Conservation (phyloP, 1,140 invertebrate species). For the Papilio polyxenes region DNA sequence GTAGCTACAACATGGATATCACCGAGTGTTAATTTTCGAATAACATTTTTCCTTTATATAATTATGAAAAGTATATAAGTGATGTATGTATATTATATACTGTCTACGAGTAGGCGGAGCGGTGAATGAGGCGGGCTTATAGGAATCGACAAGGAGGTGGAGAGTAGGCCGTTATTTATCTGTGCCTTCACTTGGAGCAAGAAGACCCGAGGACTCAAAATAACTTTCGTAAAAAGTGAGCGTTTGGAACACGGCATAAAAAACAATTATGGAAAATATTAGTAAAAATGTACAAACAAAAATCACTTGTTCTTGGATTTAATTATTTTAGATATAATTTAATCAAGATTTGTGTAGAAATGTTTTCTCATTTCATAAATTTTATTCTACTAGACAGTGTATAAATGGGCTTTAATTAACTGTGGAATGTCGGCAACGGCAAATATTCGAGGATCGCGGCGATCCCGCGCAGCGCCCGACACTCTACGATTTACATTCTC, state of each 20-base stretch:
- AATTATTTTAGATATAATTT: slow-evolving; percentile 17
- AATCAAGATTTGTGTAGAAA: slow-evolving; percentile 59
- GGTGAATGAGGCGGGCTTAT: slow-evolving; percentile 75
- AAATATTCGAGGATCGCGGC: slow-evolving; percentile 66
- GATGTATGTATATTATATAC: slow-evolving; percentile 68
- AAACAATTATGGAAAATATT: background rate
- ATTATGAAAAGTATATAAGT: slow-evolving; percentile 59
- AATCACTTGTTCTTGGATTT: background rate
- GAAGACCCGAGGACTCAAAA: background rate
- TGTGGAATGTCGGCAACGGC: slow-evolving; percentile 72
- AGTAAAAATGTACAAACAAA: background rate
- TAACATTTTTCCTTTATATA: slow-evolving; percentile 28
- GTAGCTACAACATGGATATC: background rate
- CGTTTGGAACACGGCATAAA: background rate
- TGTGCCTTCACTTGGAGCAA: slow-evolving; percentile 34
- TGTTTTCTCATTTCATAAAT: slow-evolving; percentile 72
- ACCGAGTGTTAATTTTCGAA: slow-evolving; percentile 5
- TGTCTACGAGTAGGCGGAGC: slow-evolving; percentile 73
- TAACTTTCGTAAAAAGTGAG: background rate
- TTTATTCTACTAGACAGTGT: slow-evolving; percentile 72
- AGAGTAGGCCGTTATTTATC: slow-evolving; percentile 69
- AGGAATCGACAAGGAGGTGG: slow-evolving; percentile 76
- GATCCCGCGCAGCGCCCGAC: slow-evolving; percentile 47
- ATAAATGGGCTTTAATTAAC: slow-evolving; percentile 78
- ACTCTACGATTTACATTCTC: slow-evolving; percentile 70